These are phyloP conservation scores for Sarcoramphus papa DNA, from an alignment of 2,797 vertebrate genomes.

Conservation along the genomic window DNA sequence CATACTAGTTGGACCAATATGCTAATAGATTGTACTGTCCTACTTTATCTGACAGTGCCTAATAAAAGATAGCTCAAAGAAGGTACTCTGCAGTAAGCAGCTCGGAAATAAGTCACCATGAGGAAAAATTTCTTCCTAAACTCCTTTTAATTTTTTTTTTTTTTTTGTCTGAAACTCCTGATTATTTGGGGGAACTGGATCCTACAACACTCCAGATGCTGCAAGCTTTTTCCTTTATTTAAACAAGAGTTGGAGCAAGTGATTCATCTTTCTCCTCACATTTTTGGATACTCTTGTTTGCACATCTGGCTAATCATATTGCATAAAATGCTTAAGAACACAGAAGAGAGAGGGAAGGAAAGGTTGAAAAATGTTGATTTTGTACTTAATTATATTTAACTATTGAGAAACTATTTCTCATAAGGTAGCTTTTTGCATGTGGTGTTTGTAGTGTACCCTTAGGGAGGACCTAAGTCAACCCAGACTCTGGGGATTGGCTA, in stretches of 20 bases:
- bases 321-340: slow-evolving; percentile 29
- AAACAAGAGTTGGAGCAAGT: background rate
- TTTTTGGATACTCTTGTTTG: background rate
- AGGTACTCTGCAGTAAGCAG: background rate
- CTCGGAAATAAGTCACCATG: background rate
- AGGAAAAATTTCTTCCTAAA: background rate
- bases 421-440: background rate
- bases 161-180: background rate
- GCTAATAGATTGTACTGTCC: background rate
- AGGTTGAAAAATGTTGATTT: background rate
- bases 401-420: background rate
- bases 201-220: background rate
- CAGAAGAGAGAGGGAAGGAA: background rate
- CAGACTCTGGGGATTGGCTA: background rate
- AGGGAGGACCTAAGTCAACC: background rate
- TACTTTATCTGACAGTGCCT: background rate
- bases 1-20: background rate
- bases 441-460: background rate
- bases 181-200: background rate
- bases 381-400: background rate
- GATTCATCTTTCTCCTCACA: background rate
- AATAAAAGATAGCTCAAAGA: background rate
- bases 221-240: background rate
- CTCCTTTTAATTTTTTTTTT: background rate
- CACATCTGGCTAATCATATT: slow-evolving; percentile 38